Conservation (phyloP, 2,797 vertebrate genomes). For the Siniperca undulata region DNA sequence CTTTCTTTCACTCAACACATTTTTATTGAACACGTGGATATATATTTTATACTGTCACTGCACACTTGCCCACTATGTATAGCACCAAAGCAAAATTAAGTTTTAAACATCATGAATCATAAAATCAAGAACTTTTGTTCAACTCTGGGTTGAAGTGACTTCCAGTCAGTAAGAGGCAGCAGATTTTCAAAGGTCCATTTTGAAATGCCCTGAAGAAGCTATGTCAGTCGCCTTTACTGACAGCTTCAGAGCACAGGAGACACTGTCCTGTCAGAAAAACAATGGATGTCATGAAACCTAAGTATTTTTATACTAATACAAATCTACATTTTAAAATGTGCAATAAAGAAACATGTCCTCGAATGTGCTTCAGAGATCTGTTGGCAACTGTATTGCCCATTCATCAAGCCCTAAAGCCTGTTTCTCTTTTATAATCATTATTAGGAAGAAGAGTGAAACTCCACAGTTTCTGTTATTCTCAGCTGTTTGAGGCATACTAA, state of each 20-base stretch:
- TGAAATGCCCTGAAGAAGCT: background rate
- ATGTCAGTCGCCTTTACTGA: conserved; percentile 15
- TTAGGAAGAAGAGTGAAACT: too few relatives aligned
- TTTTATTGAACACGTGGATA: background rate
- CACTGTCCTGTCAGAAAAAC: background rate
- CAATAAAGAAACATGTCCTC: background rate
- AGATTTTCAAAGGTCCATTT: background rate
- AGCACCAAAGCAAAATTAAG: background rate
- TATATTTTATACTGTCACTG: background rate
- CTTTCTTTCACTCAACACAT: background rate
- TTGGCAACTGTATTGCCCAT: background rate
- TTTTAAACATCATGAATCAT: background rate
- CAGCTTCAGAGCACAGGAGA: background rate
- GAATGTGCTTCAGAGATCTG: background rate
- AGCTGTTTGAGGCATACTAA: too few relatives aligned
- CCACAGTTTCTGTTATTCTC: too few relatives aligned
- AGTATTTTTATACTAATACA: background rate
- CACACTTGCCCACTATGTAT: background rate
- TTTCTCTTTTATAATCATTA: too few relatives aligned
- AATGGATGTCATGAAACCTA: background rate
- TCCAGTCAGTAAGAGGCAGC: background rate
- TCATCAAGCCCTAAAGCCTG: background rate
- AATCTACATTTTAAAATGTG: background rate
- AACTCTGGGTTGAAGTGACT: background rate
- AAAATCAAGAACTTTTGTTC: background rate